Percentiles rank a stretch among this genome's conserved stretches.
Evolutionary conservation across 2,888 invertebrate species (phyloP).

Genomic region (Dynastes tityus): DNA sequence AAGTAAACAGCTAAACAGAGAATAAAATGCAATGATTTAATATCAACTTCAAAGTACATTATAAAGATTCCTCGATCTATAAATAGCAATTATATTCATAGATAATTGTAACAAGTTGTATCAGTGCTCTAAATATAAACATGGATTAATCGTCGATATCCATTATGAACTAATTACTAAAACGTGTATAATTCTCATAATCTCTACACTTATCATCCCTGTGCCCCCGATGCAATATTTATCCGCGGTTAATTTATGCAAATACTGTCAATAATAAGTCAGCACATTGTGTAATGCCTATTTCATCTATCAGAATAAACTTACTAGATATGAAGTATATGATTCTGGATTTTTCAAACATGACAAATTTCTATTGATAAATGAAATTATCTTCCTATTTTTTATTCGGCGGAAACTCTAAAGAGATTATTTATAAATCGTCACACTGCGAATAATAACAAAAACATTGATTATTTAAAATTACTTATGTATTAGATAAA

Average conservation of each 20-base stretch:
- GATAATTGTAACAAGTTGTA: not conserved
- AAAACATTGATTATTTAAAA: no score
- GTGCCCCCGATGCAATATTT: not conserved
- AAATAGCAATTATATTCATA: slow-evolving; percentile 11
- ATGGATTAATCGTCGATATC: not conserved
- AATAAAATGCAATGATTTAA: not conserved
- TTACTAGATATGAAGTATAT: no score
- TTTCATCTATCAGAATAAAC: no score
- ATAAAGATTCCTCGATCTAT: not conserved
- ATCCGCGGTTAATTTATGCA: not conserved
- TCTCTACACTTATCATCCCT: not conserved
- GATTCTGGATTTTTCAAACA: no score
- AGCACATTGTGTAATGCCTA: not conserved
- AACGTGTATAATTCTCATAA: slow-evolving; percentile 8
- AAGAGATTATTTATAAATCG: no score
- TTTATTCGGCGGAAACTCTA: no score
- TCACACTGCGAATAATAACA: no score
- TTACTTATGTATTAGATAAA: no score
- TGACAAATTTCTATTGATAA: no score
- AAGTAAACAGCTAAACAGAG: no score
- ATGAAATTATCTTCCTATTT: no score
- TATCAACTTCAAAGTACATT: not conserved
- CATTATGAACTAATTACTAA: slow-evolving; percentile 23
- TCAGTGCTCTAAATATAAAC: slow-evolving; percentile 9
- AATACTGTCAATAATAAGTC: not conserved